Evolutionary conservation across 2,113 vertebrate genomes (phyloP), one percentile per base, ranked within the genome.

Genomic region (Antechinus flavipes): DNA sequence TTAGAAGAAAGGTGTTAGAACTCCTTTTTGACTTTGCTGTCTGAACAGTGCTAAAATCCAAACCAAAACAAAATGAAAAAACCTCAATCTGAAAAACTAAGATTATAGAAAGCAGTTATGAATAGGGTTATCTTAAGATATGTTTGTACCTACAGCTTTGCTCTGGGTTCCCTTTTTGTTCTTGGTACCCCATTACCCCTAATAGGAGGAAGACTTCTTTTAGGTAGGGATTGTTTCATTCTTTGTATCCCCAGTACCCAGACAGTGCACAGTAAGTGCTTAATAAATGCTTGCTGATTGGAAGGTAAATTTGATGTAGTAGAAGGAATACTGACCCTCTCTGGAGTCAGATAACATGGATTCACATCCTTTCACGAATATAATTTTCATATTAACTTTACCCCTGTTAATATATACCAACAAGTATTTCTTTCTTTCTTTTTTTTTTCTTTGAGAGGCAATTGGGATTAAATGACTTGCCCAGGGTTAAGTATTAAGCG

Each of bases 1-100:
- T 92, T 14, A 46, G 2, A 19, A 90, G 58, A 11, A 50, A 30
- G 50, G 0, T 90, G 42, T 90, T 90, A 49, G 89, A 92, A 50
- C 12, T 90, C 61, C 27, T 90, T 68, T 95, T 91, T 91, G 91
- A 68, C 47, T 55, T 12, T 55, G 58, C 23, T n/a, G 25, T 93
- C 93, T 90, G 49, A 30, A 93, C 68, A 84, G 19, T 42, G 35
- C n/a, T 35, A 93, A 94, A 92, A 91, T 49, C 42, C n/a, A 92
- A 61, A 61, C 4, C 91, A 90, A 76, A 54, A 22, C 54, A 90
- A 91, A 91, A 3, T 2, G 23, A 91, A 90, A 96, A 93, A 49
- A 50, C 26, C 25, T n/a, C 5, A 2, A 7, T 3, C 7, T 22
- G 5, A 27, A 42, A 10, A 25, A 24, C 54, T 47, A 0, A 7